Conservation (phyloP, 2,797 vertebrate genomes). For the Liasis olivaceus region DNA sequence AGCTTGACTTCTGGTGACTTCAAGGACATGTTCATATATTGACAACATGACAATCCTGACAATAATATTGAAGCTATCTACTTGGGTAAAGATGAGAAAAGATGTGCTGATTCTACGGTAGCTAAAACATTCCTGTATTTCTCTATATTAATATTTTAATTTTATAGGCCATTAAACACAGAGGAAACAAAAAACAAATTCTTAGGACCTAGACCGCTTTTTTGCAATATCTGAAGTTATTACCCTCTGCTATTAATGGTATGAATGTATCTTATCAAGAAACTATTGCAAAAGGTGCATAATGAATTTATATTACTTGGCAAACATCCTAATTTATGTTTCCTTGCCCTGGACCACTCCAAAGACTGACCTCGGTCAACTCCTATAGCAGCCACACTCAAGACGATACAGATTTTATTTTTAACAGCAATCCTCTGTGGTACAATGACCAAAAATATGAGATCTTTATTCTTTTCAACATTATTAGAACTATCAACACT, state of each 20-base stretch:
- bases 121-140: background rate
- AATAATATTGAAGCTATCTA: background rate
- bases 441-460: background rate
- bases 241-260: background rate
- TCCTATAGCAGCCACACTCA: too few relatives aligned
- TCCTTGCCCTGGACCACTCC: background rate
- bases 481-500: background rate
- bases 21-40: background rate
- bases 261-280: background rate
- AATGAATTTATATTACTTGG: background rate
- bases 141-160: background rate
- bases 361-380: too few relatives aligned
- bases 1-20: background rate
- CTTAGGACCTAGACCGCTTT: background rate
- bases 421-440: background rate
- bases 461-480: background rate
- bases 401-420: background rate
- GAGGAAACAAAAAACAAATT: background rate
- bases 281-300: background rate
- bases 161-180: background rate
- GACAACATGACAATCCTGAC: too few relatives aligned
- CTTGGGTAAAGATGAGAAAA: background rate
- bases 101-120: rapidly evolving
- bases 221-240: background rate
- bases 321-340: background rate